Evolutionary conservation across 2,888 invertebrate species (phyloP), one percentile per base, ranked within the genome.

Genomic region (Hypomecis atomaria): DNA sequence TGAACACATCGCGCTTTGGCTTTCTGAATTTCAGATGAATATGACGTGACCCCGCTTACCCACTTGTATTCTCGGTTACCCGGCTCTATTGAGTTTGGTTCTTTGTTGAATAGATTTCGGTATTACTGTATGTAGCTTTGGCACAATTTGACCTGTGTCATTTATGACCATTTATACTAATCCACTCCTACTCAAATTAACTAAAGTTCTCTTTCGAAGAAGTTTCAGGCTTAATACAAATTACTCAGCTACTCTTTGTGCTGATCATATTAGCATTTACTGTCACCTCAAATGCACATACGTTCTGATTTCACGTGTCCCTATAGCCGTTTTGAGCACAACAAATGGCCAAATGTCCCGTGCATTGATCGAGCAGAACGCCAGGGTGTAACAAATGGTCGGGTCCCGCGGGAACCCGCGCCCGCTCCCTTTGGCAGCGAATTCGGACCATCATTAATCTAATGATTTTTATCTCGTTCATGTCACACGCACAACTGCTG

Each of bases 361-460:
- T 67, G 65, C 69, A 66, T 71, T 68, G 69, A 69, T 66, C 66
- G 69, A 71, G 71, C 45, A 55, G 57, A 61, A 65, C 56, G 63
- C 59, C 73, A 47, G 73, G 73, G 69, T 68, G 71, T 83, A 82
- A 85, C 81, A 88, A 88, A 86, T 83, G 82, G 81, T 75, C 70
- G 71, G 72, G 72, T 66, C 86, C 84, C 83, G 72, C 75, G 82
- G 81, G 83, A 78, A 57, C 55, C 42, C 49, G 53, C 64, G 34
- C 50, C 36, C 45, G 48, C 11, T 52, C 48, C 59, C 61, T 59
- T 38, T 40, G 62, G 48, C 38, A 23, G 40, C 45, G 34, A 61
- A 67, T 76, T 78, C 75, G 69, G 73, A 71, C 79, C 70, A 83
- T 84, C 85, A 88, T 87, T 85, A 78, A 77, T 78, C 76, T 78